Evolutionary conservation across 2,113 vertebrate species (phyloP).

Genomic region (Aplodontia rufa): DNA sequence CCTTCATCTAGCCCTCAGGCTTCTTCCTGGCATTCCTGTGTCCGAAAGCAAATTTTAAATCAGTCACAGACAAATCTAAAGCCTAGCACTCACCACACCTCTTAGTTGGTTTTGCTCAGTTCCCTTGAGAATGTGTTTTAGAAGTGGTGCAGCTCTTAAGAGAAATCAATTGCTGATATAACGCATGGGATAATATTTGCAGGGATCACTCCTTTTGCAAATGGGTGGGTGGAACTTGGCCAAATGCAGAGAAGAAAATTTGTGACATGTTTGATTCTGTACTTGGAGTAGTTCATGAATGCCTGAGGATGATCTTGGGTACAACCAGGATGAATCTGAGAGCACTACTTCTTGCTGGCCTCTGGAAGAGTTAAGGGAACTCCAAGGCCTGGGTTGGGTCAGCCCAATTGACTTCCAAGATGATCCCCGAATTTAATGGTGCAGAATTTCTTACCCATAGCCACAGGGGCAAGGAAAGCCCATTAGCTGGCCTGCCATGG

Average conservation of each 20-base stretch:
- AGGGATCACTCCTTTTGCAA: constrained; percentile 36
- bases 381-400: background rate
- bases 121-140: background rate
- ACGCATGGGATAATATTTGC: background rate
- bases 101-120: background rate
- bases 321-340: background rate
- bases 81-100: background rate
- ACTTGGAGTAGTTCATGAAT: background rate
- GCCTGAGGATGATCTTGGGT: background rate
- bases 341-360: background rate
- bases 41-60: constrained; percentile 12
- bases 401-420: background rate
- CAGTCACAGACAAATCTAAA: background rate
- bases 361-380: background rate
- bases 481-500: background rate
- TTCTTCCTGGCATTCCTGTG: background rate
- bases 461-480: rapidly evolving
- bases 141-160: background rate
- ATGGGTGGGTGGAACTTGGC: background rate
- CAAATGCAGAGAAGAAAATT: constrained; percentile 4
- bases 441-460: background rate
- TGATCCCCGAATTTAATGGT: background rate
- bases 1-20: background rate
- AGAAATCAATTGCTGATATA: background rate
- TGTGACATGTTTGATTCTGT: background rate